Conservation (phyloP, 2,888 invertebrate genomes). For the Meliscaeva auricollis region DNA sequence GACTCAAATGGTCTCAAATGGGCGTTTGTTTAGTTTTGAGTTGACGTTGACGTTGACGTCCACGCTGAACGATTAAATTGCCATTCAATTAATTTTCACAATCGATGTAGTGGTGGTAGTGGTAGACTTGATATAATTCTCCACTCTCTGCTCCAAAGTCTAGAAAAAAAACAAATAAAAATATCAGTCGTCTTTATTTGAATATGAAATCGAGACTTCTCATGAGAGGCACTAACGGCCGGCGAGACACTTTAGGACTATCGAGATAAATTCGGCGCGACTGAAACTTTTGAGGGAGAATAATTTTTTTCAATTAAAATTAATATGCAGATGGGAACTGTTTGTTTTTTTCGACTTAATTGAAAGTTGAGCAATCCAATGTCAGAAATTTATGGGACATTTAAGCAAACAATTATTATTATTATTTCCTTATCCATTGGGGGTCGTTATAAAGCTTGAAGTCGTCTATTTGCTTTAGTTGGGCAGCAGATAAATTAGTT, state of each 20-base stretch:
- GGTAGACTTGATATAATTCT: constrained; percentile 32
- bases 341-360: constrained; percentile 34
- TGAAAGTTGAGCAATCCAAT: constrained; percentile 61
- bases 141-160: constrained; percentile 50
- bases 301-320: constrained; percentile 69
- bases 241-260: constrained; percentile 33
- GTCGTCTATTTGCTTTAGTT: background rate
- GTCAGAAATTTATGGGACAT: constrained; percentile 46
- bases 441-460: constrained; percentile 8
- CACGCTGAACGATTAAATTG: constrained; percentile 72
- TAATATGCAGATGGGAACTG: constrained; percentile 52
- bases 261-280: constrained; percentile 38
- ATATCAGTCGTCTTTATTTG: background rate
- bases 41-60: constrained; percentile 31
- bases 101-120: background rate
- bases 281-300: constrained; percentile 63
- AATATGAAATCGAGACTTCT: constrained; percentile 16
- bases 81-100: constrained; percentile 60
- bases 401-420: constrained; percentile 8
- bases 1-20: constrained; percentile 24
- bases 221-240: constrained; percentile 17
- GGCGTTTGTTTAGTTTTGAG: constrained; percentile 60
- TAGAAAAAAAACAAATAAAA: constrained; percentile 16
- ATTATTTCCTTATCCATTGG: constrained; percentile 27
- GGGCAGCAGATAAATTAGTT: constrained; percentile 3